Conservation (phyloP, 2,797 vertebrate species). For the Cyprinodon diabolis region DNA sequence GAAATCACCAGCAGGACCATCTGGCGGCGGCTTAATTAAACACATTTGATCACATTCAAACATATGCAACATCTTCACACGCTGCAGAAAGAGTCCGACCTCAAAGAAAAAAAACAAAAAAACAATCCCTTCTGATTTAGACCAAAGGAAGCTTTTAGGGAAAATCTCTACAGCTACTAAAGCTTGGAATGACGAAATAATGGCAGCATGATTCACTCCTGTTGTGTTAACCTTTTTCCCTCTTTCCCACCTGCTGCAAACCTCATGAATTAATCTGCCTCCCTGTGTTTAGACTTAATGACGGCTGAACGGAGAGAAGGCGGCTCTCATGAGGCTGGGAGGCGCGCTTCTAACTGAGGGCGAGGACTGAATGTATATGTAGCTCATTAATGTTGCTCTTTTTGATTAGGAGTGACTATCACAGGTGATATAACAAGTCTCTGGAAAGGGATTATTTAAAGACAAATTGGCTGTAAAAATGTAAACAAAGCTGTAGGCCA, state of each 20-base stretch:
- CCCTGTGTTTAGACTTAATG: constrained; percentile 44
- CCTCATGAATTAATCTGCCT: constrained; percentile 52
- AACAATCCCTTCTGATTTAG: constrained; percentile 53
- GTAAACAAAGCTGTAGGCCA: neutral
- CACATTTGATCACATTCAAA: constrained; percentile 50
- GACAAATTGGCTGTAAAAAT: neutral
- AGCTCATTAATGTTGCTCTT: constrained; percentile 1
- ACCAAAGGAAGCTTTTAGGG: constrained; percentile 48
- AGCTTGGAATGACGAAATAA: constrained; percentile 14
- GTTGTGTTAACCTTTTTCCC: constrained; percentile 62
- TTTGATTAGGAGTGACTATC: neutral
- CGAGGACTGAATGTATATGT: neutral
- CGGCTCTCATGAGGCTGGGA: constrained; percentile 12
- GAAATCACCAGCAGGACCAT: constrained; percentile 55
- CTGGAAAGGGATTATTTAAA: neutral
- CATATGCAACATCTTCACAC: constrained; percentile 48
- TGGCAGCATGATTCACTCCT: constrained; percentile 51
- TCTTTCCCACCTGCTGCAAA: constrained; percentile 55
- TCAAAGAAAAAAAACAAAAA: constrained; percentile 30
- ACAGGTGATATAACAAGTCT: neutral
- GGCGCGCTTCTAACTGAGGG: constrained; percentile 10
- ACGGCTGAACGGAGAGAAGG: constrained; percentile 42
- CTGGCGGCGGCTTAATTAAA: constrained; percentile 62
- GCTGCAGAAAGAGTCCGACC: constrained; percentile 15
- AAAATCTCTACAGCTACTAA: constrained; percentile 27